Percentiles rank a stretch among this genome's conserved stretches.
phyloP scores from a whole-genome alignment of 1,140 invertebrate genomes.

The Armadillidium nasatum region DNA sequence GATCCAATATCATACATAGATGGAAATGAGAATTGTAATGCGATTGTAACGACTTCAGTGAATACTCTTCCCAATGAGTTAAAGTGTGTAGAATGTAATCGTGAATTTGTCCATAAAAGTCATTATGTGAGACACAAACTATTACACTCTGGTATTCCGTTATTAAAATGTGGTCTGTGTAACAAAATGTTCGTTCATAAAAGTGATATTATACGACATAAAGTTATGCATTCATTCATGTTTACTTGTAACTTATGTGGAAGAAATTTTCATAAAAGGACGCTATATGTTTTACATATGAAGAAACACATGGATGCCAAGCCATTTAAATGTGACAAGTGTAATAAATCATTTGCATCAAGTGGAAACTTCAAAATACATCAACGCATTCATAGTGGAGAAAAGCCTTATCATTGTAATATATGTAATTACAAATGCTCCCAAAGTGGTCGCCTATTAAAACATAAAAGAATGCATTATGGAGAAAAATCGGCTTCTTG shows the following conservation, averaged over 20 bases:
- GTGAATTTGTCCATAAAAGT: conserved; percentile 64
- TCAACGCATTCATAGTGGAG: conserved; percentile 91
- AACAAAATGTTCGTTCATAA: conserved; percentile 52
- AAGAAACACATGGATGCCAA: conserved; percentile 59
- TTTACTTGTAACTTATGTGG: conserved; percentile 98
- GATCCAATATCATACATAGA: conserved; percentile 31
- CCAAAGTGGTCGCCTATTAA: conserved; percentile 45
- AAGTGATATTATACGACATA: conserved; percentile 43
- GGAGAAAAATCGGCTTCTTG: conserved; percentile 49
- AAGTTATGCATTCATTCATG: conserved; percentile 44
- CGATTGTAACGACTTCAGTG: background rate
- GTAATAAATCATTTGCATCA: conserved; percentile 47
- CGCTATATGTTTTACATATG: conserved; percentile 54
- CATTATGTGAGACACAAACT: conserved; percentile 59
- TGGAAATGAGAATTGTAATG: background rate
- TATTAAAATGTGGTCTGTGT: conserved; percentile 45
- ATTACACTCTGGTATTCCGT: conserved; percentile 59
- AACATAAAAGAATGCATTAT: conserved; percentile 46
- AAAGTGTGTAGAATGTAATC: conserved; percentile 61
- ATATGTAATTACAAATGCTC: conserved; percentile 60
- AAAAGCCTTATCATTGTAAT: conserved; percentile 94
- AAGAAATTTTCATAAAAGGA: conserved; percentile 61
- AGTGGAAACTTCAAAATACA: conserved; percentile 84
- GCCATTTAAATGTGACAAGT: conserved; percentile 51
- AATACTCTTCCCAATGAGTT: conserved; percentile 50